Percentiles rank a stretch among this genome's conserved stretches.
phyloP scores from a whole-genome alignment of 2,113 vertebrate genomes.

The Marmota monax region DNA sequence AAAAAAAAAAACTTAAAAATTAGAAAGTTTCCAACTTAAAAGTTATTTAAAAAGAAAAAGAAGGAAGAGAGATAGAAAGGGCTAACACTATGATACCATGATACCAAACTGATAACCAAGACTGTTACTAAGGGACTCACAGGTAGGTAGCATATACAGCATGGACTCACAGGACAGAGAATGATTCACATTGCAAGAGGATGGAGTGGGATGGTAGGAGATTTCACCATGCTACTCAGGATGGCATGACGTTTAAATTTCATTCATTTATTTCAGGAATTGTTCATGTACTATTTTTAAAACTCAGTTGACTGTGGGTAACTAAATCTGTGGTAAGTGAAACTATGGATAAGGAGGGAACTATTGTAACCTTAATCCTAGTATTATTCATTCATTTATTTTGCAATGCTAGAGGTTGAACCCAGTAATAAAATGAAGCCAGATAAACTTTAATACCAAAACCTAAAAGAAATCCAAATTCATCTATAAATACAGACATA shows the following conservation, averaged over 20 bases:
- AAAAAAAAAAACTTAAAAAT: too few relatives aligned
- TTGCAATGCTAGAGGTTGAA: neutral
- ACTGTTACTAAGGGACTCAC: too few relatives aligned
- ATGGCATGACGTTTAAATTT: too few relatives aligned
- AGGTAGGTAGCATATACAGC: neutral
- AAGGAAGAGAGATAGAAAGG: too few relatives aligned
- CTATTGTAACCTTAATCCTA: neutral
- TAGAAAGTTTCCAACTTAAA: neutral
- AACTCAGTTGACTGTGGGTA: neutral
- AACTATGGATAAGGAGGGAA: neutral
- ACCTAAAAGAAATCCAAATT: neutral
- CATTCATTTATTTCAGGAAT: neutral
- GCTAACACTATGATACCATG: neutral
- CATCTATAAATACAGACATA: neutral
- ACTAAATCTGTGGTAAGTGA: neutral
- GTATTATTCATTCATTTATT: neutral
- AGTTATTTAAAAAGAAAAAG: neutral
- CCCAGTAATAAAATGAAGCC: neutral
- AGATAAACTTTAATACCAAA: neutral
- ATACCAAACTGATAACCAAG: neutral
- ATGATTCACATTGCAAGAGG: neutral
- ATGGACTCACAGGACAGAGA: neutral
- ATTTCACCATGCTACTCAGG: too few relatives aligned
- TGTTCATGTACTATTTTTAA: neutral
- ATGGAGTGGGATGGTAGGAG: neutral